Base-by-base conservation (phyloP, 2,797 vertebrate genomes). In the Phyllotis vaccarum region DNA sequence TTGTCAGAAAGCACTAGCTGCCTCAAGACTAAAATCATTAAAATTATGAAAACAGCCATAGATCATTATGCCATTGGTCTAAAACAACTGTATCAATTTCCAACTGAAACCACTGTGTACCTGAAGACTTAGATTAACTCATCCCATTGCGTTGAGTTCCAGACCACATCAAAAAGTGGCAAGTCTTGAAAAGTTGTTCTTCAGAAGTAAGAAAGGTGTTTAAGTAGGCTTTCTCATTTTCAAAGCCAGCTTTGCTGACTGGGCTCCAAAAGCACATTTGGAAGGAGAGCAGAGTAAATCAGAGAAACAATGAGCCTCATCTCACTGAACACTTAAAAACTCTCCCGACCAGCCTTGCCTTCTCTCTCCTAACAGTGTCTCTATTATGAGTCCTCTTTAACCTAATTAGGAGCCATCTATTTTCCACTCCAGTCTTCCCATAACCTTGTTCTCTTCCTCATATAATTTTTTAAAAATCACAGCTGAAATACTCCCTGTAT, bases 291-390 rank as follows among this genome's bases (percentile, higher is more conserved):
- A 92, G 95, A 97, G 96, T 97, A 98, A 98, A 98, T 96, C 98
- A 94, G 79, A 83, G 27, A 72, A 95, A 98, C 98, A 98, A 98
- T 98, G 97, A 98, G 98, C 96, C 98, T 97, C 98, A 97, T 98
- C 96, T 97, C 60, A 19, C 6, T 85, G 96, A 98, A 98, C 98
- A 98, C 98, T 98, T 98, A 98, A 98, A 98, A 97, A 98, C 98
- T 97, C 22, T 96, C 96, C 95, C 80, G 81, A 96, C 90, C 89
- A 97, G 64, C 43, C 87, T 92, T 96, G 88, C 91, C 81, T 95
- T 97, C 83, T 92, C 96, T 95, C 80, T 86, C 75, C 66, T 0
- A 22, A 79, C 94, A 97, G 92, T n/a, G 86, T 95, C 92, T 85
- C 95, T 86, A 97, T 97, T 98, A 96, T 95, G 96, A 95, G 56